Percentiles rank a stretch among this genome's conserved stretches.
phyloP scores from a whole-genome alignment of 2,888 invertebrate genomes.

The Euzophera pinguis region DNA sequence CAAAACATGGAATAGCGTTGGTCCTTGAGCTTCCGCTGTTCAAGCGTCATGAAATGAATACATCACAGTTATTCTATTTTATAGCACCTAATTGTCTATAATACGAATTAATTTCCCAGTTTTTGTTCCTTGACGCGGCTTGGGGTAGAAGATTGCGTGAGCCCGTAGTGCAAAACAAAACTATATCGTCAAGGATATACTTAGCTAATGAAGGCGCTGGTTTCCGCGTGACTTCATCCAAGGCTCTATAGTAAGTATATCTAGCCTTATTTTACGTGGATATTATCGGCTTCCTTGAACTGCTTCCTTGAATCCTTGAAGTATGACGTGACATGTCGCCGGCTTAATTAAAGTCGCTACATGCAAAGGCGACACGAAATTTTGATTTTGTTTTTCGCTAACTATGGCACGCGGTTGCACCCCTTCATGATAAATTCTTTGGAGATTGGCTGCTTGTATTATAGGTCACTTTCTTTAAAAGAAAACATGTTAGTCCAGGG shows the following conservation, averaged over 20 bases:
- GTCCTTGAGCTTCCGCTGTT: too few species aligned
- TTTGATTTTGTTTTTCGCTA: background rate
- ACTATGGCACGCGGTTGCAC: too few species aligned
- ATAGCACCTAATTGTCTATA: too few species aligned
- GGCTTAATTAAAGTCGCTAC: background rate
- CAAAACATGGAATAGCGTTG: too few species aligned
- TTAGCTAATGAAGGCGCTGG: constrained; percentile 37
- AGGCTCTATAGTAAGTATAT: constrained; percentile 27
- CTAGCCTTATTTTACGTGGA: background rate
- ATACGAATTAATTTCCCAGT: too few species aligned
- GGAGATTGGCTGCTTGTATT: too few species aligned
- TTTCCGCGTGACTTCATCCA: constrained; percentile 45
- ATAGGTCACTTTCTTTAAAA: too few species aligned
- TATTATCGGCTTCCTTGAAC: background rate
- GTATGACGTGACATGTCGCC: background rate
- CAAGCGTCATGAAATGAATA: too few species aligned
- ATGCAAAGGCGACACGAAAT: background rate
- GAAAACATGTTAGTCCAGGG: too few species aligned
- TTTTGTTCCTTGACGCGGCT: background rate
- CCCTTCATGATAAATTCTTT: too few species aligned
- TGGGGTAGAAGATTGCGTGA: constrained; percentile 11
- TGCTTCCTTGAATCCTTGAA: constrained; percentile 7
- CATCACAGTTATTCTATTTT: too few species aligned
- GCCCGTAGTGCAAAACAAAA: constrained; percentile 5
- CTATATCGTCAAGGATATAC: constrained; percentile 40